These are phyloP conservation scores for Catostomus latipinnis DNA, from an alignment of 2,797 vertebrate species.

Conservation along the genomic window DNA sequence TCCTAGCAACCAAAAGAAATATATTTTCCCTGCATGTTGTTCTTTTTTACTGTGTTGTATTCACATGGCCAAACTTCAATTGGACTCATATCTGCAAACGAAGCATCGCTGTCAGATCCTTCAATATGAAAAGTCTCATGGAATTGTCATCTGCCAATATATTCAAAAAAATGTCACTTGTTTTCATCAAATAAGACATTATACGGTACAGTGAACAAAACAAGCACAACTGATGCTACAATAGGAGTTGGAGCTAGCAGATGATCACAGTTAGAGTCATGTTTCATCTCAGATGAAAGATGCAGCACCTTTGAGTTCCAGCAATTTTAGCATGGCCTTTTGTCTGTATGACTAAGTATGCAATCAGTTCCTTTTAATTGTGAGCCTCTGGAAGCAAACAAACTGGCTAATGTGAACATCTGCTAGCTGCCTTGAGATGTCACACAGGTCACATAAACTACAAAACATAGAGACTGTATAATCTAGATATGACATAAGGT, in stretches of 20 bases:
- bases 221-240: neutral
- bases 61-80: conserved; percentile 27
- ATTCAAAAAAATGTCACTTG: neutral
- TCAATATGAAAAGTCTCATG: neutral
- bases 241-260: neutral
- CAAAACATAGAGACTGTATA: too few species aligned
- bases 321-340: conserved; percentile 19
- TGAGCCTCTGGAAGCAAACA: conserved; percentile 9
- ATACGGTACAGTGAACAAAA: neutral
- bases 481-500: too few species aligned
- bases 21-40: conserved; percentile 43
- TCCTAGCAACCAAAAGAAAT: conserved; percentile 57
- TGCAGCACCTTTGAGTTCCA: neutral
- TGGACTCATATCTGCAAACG: conserved; percentile 21
- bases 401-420: too few species aligned
- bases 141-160: neutral
- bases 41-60: conserved; percentile 36
- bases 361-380: conserved; percentile 45
- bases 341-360: conserved; percentile 31
- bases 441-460: too few species aligned
- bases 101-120: conserved; percentile 48
- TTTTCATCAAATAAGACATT: neutral
- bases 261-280: neutral
- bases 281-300: conserved; percentile 2
- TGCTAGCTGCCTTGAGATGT: too few species aligned